Evolutionary conservation across 2,888 invertebrate genomes (phyloP).

Genomic region (Phalera bucephala): DNA sequence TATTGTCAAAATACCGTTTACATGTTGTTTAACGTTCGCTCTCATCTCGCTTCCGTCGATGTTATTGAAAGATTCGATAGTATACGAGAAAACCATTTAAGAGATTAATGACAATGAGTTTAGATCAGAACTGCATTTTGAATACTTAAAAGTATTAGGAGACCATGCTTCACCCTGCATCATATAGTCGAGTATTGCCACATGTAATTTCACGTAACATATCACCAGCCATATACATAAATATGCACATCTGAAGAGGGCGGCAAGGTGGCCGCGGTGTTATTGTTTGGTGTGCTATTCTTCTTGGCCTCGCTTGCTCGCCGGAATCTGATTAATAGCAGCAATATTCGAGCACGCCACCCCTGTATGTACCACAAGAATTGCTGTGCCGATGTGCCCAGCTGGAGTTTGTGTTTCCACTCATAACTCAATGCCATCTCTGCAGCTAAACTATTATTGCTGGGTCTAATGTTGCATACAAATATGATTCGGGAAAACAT

Average conservation of each 20-base stretch:
- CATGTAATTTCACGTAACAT: too few species aligned
- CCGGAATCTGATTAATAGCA: conserved; percentile 71
- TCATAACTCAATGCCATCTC: conserved; percentile 33
- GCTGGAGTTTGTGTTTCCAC: conserved; percentile 32
- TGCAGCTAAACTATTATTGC: conserved; percentile 4
- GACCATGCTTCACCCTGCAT: too few species aligned
- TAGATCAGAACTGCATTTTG: too few species aligned
- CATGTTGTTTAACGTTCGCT: too few species aligned
- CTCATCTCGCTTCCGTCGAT: too few species aligned
- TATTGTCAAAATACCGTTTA: too few species aligned
- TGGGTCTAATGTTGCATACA: not conserved
- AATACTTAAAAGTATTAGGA: too few species aligned
- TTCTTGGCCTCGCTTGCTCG: conserved; percentile 43
- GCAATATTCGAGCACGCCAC: conserved; percentile 63
- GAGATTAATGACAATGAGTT: too few species aligned
- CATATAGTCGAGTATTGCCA: too few species aligned
- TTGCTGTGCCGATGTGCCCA: conserved; percentile 40
- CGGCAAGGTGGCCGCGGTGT: conserved; percentile 30
- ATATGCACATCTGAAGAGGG: conserved; percentile 28
- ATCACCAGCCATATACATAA: conserved; percentile 11
- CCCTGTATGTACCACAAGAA: conserved; percentile 55
- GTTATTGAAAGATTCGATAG: too few species aligned
- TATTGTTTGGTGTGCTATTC: conserved; percentile 65
- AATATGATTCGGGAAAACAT: too few species aligned
- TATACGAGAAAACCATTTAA: too few species aligned